Conservation (phyloP, 2,888 invertebrate species). For the Sepiola atlantica region DNA sequence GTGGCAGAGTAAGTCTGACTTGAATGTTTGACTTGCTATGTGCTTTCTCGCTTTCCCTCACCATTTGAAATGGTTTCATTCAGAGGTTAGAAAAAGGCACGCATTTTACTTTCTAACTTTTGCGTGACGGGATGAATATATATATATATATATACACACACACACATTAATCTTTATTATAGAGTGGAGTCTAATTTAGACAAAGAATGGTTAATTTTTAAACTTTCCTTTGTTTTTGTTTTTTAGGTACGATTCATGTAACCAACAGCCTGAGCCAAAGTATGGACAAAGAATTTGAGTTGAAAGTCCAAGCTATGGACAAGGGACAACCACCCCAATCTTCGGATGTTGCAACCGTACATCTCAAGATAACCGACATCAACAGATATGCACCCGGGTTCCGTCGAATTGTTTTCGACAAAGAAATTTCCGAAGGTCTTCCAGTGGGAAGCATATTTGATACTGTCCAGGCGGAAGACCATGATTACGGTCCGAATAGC, state of each 20-base stretch:
- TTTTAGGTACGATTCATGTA: slow-evolving; percentile 84
- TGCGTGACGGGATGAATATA: no score
- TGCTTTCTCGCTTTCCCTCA: no score
- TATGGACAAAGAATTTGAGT: slow-evolving; percentile 42
- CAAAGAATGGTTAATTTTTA: background rate
- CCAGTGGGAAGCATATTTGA: slow-evolving; percentile 87
- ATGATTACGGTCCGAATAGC: slow-evolving; percentile 91
- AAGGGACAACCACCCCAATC: slow-evolving; percentile 90
- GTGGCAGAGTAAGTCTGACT: no score
- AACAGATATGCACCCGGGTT: slow-evolving; percentile 88
- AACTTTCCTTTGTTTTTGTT: slow-evolving; percentile 51
- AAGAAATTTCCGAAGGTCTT: slow-evolving; percentile 92
- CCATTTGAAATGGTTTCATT: no score
- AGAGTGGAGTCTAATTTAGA: no score
- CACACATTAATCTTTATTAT: no score
- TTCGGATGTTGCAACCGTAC: slow-evolving; percentile 79
- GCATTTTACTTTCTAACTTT: no score
- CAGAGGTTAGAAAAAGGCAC: no score
- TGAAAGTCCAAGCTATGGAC: slow-evolving; percentile 81
- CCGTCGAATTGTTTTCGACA: slow-evolving; percentile 86
- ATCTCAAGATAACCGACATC: slow-evolving; percentile 81
- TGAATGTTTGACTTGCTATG: no score
- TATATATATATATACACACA: no score
- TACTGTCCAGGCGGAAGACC: slow-evolving; percentile 88
- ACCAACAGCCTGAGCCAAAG: slow-evolving; percentile 75